Percentiles rank a stretch among this genome's conserved stretches.
Evolutionary conservation across 1,140 invertebrate species (phyloP).

Genomic region (Brachionus rotundiformis): DNA sequence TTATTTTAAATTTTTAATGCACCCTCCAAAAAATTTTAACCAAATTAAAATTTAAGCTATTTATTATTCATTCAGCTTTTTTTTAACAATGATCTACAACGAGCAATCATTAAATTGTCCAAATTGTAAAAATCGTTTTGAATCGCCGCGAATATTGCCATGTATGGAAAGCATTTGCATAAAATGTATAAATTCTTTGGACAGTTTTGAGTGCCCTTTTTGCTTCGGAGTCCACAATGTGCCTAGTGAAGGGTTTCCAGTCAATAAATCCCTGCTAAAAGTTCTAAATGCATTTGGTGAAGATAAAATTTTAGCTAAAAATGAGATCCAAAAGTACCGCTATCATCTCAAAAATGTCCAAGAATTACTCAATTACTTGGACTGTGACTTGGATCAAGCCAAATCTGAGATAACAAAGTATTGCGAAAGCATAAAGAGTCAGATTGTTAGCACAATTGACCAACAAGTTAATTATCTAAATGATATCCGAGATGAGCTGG

Average conservation of each 20-base stretch:
- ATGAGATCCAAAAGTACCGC: neutral
- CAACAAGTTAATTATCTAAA: neutral
- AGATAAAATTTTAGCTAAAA: neutral
- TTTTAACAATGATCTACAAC: neutral
- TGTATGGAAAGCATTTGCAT: constrained; percentile 22
- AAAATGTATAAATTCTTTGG: neutral
- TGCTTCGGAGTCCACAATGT: neutral
- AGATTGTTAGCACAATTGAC: neutral
- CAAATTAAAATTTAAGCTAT: neutral
- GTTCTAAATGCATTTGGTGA: neutral
- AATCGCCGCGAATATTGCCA: constrained; percentile 22
- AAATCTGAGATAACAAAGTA: neutral
- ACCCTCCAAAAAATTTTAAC: neutral
- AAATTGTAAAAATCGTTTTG: neutral
- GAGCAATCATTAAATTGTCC: neutral
- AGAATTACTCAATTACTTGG: neutral
- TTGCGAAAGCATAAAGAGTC: neutral
- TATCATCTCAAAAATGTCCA: neutral
- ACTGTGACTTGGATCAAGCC: neutral
- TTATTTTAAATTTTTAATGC: neutral
- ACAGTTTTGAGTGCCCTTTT: neutral
- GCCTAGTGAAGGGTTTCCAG: neutral
- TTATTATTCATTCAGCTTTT: neutral
- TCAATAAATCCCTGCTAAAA: neutral
- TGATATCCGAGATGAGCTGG: neutral